phyloP scores from a whole-genome alignment of 2,113 vertebrate genomes.

The Paraplagusia blochii region DNA sequence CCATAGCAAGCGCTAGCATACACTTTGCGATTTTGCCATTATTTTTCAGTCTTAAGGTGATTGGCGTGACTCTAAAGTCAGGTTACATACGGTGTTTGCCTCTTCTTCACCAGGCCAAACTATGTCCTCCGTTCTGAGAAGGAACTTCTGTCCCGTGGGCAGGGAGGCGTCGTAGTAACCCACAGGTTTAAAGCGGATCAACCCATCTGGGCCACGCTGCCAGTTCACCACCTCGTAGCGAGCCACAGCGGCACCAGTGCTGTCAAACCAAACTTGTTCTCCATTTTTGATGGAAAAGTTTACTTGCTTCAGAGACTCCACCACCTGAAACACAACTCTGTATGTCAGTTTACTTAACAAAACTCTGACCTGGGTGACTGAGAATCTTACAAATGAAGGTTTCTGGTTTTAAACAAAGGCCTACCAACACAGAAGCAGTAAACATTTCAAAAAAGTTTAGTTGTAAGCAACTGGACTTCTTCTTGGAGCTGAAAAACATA shows the following conservation, averaged over 20 bases:
- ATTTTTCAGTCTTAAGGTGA: too few species aligned
- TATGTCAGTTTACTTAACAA: background rate
- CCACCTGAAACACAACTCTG: constrained; percentile 32
- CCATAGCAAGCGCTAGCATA: too few species aligned
- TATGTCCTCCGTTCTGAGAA: constrained; percentile 57
- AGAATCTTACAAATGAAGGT: too few species aligned
- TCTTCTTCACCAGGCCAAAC: constrained; percentile 61
- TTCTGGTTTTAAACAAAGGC: too few species aligned
- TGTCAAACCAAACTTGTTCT: constrained; percentile 72
- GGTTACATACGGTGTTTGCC: constrained; percentile 25
- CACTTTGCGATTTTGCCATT: too few species aligned
- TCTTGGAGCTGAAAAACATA: too few species aligned
- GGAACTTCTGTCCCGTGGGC: constrained; percentile 61
- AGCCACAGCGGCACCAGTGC: constrained; percentile 65
- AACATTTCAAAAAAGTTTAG: too few species aligned
- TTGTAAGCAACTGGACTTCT: too few species aligned
- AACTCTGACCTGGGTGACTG: background rate
- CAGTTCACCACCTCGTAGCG: constrained; percentile 76
- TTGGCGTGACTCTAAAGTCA: too few species aligned
- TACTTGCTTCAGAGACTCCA: constrained; percentile 59
- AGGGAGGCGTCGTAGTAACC: constrained; percentile 74
- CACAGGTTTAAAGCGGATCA: constrained; percentile 66
- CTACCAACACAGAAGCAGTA: too few species aligned
- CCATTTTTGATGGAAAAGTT: constrained; percentile 65
- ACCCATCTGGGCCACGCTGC: constrained; percentile 57